phyloP scores from a whole-genome alignment of 2,113 vertebrate species.

The Rhodinocichla rosea region DNA sequence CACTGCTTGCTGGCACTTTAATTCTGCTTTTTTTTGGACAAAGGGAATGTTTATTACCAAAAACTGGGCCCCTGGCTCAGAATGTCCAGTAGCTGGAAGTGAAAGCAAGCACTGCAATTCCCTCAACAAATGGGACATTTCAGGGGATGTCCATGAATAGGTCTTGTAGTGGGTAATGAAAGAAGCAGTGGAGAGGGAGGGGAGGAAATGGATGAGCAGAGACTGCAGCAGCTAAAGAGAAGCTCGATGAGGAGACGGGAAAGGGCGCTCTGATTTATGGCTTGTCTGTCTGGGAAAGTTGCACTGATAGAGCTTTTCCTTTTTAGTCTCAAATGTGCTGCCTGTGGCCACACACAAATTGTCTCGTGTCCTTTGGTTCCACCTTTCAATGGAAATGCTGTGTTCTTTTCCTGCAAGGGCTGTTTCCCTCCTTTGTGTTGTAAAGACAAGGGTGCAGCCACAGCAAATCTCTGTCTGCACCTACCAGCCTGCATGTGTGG shows the following conservation, averaged over 20 bases:
- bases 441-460: background rate
- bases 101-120: background rate
- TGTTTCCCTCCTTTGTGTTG: background rate
- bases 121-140: background rate
- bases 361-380: background rate
- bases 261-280: background rate
- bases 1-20: background rate
- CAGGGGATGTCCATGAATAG: conserved; percentile 4
- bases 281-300: conserved; percentile 44
- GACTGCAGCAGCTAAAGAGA: background rate
- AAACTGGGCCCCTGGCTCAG: background rate
- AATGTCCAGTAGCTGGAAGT: background rate
- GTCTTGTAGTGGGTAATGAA: background rate
- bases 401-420: fast-evolving
- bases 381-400: background rate
- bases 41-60: conserved; percentile 26
- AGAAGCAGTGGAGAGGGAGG: background rate
- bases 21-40: background rate
- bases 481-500: background rate
- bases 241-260: background rate
- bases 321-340: background rate
- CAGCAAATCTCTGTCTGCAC: background rate
- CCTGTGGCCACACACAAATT: conserved; percentile 16
- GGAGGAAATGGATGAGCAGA: background rate
- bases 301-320: background rate